Evolutionary conservation across 1,140 invertebrate species (phyloP).

Genomic region (Homarus americanus): DNA sequence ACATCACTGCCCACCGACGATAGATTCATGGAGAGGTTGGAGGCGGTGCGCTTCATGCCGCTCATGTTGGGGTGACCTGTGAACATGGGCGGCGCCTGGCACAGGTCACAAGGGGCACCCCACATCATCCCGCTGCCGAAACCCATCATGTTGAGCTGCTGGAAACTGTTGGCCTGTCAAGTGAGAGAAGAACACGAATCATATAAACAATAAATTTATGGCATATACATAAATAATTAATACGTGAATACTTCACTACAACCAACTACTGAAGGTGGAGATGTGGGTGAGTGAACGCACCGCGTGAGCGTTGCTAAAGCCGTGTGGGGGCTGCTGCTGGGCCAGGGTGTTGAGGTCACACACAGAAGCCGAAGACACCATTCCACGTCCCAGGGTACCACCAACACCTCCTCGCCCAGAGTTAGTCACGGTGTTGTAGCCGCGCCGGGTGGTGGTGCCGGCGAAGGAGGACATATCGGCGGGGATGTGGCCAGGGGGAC

Average conservation of each 20-base stretch:
- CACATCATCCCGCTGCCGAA: constrained; percentile 77
- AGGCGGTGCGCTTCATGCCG: constrained; percentile 77
- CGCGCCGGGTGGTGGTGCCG: constrained; percentile 77
- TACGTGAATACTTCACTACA: neutral
- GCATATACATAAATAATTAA: neutral
- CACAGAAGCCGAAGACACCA: constrained; percentile 73
- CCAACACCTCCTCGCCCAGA: constrained; percentile 46
- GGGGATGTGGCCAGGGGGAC: constrained; percentile 58
- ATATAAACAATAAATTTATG: neutral
- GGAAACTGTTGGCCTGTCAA: constrained; percentile 71
- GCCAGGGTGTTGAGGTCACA: constrained; percentile 72
- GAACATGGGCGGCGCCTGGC: constrained; percentile 55
- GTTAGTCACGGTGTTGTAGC: constrained; percentile 79
- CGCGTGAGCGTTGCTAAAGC: constrained; percentile 49
- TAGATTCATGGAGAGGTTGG: constrained; percentile 84
- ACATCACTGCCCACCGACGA: constrained; percentile 75
- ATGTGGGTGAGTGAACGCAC: constrained; percentile 34
- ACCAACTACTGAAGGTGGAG: neutral
- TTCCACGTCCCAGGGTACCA: constrained; percentile 59
- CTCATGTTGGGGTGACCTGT: constrained; percentile 47
- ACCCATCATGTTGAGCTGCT: constrained; percentile 73
- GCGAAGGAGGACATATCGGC: constrained; percentile 59
- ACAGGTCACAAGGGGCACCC: constrained; percentile 66
- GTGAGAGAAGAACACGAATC: neutral
- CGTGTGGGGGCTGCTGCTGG: constrained; percentile 67